phyloP scores from a whole-genome alignment of 2,113 vertebrate genomes.

The Platysteira castanea region DNA sequence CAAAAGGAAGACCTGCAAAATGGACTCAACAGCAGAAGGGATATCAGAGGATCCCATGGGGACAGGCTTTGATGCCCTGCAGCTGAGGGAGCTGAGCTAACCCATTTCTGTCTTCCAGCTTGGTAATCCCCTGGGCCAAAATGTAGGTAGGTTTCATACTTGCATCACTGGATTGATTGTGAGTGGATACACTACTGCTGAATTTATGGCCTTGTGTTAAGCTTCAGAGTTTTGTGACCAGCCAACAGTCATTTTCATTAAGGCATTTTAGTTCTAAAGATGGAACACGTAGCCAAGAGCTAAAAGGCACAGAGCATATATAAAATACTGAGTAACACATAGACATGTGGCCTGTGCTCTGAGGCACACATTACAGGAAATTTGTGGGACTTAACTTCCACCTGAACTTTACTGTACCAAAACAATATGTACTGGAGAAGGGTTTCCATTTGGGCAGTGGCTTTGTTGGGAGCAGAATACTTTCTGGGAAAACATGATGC shows the following conservation, averaged over 20 bases:
- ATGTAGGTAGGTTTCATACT: not conserved
- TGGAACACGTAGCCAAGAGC: not conserved
- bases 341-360: not conserved
- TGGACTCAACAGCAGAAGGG: not conserved
- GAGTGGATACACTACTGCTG: not conserved
- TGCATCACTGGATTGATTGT: not conserved
- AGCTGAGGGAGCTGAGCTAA: not conserved
- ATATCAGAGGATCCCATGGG: not conserved
- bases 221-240: not conserved
- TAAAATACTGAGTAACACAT: not conserved
- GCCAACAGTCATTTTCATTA: not conserved
- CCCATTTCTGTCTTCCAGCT: not conserved
- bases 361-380: not conserved
- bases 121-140: not conserved
- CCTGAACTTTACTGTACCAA: not conserved
- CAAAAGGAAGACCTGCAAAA: not conserved
- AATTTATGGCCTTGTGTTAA: not conserved
- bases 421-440: accelerated
- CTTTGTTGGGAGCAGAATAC: not conserved
- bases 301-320: not conserved
- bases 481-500: not conserved
- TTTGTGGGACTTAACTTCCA: not conserved
- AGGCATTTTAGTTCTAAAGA: not conserved
- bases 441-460: not conserved
- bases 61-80: not conserved